Evolutionary conservation across 1,140 invertebrate genomes (phyloP).

Genomic region (Stegodyphus dumicola): DNA sequence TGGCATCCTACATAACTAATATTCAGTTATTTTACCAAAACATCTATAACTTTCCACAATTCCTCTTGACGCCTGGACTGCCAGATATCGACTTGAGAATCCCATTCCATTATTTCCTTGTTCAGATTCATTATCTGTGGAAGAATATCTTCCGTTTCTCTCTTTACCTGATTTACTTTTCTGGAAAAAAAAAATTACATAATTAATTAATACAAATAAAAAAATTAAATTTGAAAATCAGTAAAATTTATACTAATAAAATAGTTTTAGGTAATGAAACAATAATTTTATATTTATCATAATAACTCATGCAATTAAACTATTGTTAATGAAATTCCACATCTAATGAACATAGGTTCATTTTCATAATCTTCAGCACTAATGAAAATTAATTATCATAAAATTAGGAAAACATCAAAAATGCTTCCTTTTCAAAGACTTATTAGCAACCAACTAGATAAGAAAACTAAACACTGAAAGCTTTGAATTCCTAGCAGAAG

Average conservation of each 20-base stretch:
- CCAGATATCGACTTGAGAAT: constrained; percentile 35
- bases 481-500: too few relatives aligned
- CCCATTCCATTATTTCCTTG: constrained; percentile 42
- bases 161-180: constrained; percentile 25
- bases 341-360: neutral
- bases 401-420: too few relatives aligned
- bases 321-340: neutral
- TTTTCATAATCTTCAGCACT: too few relatives aligned
- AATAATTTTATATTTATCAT: neutral
- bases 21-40: constrained; percentile 7
- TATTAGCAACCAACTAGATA: too few relatives aligned
- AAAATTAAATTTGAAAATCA: neutral
- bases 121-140: constrained; percentile 23
- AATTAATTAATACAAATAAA: neutral
- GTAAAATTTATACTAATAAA: neutral
- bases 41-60: constrained; percentile 32
- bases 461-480: too few relatives aligned
- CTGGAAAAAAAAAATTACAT: constrained; percentile 5
- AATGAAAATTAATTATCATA: too few relatives aligned
- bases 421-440: too few relatives aligned
- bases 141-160: constrained; percentile 12
- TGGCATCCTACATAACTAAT: too few relatives aligned
- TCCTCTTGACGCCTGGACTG: constrained; percentile 19
- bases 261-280: neutral
- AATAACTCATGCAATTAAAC: neutral